These are phyloP conservation scores for Cryptocephalus primarius DNA, from an alignment of 2,888 invertebrate genomes.

Conservation along the genomic window DNA sequence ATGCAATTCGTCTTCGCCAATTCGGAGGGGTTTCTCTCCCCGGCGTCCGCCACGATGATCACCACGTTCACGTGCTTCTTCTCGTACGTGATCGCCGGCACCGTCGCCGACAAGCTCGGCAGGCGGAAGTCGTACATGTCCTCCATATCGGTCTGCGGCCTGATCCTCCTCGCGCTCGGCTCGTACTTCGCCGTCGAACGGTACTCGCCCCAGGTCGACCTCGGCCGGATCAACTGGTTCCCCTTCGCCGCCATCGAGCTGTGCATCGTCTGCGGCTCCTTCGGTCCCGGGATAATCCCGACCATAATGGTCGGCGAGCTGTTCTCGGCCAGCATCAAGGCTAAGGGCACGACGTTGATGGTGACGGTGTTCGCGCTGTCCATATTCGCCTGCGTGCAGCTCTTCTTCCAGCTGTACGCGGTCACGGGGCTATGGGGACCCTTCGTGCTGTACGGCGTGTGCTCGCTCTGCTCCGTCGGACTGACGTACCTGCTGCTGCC, in stretches of 20 bases:
- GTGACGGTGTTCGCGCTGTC: not conserved
- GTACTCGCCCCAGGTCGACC: slow-evolving; percentile 11
- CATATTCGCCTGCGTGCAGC: not conserved
- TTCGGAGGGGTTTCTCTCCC: slow-evolving; percentile 25
- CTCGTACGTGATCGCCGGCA: slow-evolving; percentile 13
- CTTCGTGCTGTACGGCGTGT: not conserved
- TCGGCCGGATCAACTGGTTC: slow-evolving; percentile 19
- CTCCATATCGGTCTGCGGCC: slow-evolving; percentile 18
- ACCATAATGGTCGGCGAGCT: slow-evolving; percentile 26
- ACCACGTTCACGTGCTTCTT: slow-evolving; percentile 14
- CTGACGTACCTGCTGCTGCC: not conserved
- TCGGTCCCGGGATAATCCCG: slow-evolving; percentile 22
- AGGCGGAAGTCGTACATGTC: slow-evolving; percentile 21
- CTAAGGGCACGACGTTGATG: slow-evolving; percentile 17
- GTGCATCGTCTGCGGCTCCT: slow-evolving; percentile 6
- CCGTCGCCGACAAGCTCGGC: slow-evolving; percentile 23
- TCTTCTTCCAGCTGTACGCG: not conserved
- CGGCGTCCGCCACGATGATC: slow-evolving; percentile 25
- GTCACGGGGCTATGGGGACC: not conserved
- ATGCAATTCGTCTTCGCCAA: slow-evolving; percentile 28
- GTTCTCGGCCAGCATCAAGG: slow-evolving; percentile 26
- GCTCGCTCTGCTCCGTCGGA: not conserved
- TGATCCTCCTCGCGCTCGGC: slow-evolving; percentile 17
- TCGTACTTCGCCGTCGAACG: slow-evolving; percentile 23
- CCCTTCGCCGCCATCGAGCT: slow-evolving; percentile 23